Evolutionary conservation across 2,888 invertebrate genomes (phyloP).

Genomic region (Lobophora halterata): DNA sequence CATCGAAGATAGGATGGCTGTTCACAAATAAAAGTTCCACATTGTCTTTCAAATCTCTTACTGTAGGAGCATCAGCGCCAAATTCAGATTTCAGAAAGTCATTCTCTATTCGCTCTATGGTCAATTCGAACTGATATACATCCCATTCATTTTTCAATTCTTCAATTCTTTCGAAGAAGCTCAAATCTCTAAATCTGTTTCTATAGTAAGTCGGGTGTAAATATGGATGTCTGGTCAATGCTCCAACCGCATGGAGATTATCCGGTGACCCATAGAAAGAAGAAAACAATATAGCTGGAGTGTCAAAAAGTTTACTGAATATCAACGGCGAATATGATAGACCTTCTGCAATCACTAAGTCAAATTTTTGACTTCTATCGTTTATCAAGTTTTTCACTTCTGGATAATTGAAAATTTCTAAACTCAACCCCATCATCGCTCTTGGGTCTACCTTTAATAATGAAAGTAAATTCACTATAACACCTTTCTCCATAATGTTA

Average conservation of each 20-base stretch:
- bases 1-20: slow-evolving; percentile 35
- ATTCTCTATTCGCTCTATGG: slow-evolving; percentile 27
- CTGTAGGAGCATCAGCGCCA: slow-evolving; percentile 34
- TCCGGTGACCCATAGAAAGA: slow-evolving; percentile 33
- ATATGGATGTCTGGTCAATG: slow-evolving; percentile 33
- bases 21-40: slow-evolving; percentile 42
- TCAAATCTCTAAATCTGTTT: slow-evolving; percentile 26
- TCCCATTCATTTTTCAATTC: slow-evolving; percentile 31
- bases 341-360: slow-evolving; percentile 40
- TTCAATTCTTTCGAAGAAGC: slow-evolving; percentile 29
- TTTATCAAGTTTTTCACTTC: slow-evolving; percentile 31
- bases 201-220: slow-evolving; percentile 31
- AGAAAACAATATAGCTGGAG: slow-evolving; percentile 37
- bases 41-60: slow-evolving; percentile 35
- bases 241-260: slow-evolving; percentile 34
- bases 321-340: slow-evolving; percentile 29
- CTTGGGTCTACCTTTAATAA: slow-evolving; percentile 4
- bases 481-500: slow-evolving; percentile 23
- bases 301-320: slow-evolving; percentile 36
- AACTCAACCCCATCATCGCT: slow-evolving; percentile 5
- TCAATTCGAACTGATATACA: slow-evolving; percentile 13
- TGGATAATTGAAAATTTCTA: slow-evolving; percentile 16
- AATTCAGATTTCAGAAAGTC: slow-evolving; percentile 32
- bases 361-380: slow-evolving; percentile 40
- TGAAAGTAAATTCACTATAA: slow-evolving; percentile 16